Percentiles rank a stretch among this genome's conserved stretches.
phyloP scores from a whole-genome alignment of 2,888 invertebrate genomes.

The Drosophila lacicola region DNA sequence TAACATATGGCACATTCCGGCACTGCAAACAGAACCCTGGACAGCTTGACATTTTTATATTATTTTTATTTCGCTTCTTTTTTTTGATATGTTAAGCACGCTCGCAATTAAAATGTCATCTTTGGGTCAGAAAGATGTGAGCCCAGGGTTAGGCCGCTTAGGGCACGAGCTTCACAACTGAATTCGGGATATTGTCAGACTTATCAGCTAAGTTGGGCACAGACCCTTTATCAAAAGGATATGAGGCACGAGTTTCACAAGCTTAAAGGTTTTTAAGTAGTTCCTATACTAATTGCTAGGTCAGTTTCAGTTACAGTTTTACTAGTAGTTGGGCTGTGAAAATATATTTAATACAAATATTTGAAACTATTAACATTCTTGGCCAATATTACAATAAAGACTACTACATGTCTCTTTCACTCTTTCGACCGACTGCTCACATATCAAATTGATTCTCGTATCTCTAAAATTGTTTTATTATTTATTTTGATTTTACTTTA shows the following conservation, averaged over 20 bases:
- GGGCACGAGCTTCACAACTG: constrained; percentile 4
- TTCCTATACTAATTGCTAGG: too few relatives aligned
- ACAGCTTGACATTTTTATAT: constrained; percentile 46
- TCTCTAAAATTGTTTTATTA: neutral
- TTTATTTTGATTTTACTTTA: constrained; percentile 7
- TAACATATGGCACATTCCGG: constrained; percentile 45
- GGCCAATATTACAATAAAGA: too few relatives aligned
- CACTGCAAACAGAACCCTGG: constrained; percentile 37
- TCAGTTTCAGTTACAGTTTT: too few relatives aligned
- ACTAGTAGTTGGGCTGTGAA: too few relatives aligned
- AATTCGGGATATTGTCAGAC: constrained; percentile 10
- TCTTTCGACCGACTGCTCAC: too few relatives aligned
- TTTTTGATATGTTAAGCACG: constrained; percentile 23
- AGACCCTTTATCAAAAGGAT: neutral
- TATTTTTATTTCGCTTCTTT: constrained; percentile 18
- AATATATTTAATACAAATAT: too few relatives aligned
- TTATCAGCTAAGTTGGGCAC: neutral
- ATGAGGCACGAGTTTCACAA: neutral
- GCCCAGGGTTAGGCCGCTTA: neutral
- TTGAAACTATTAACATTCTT: too few relatives aligned
- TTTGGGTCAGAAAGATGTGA: constrained; percentile 6
- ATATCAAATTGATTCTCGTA: neutral
- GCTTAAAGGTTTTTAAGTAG: neutral
- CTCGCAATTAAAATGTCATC: constrained; percentile 59
- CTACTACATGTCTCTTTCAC: too few relatives aligned